These are phyloP conservation scores for Nyctereutes procyonoides DNA, from an alignment of 2,113 vertebrate genomes.

Conservation along the genomic window DNA sequence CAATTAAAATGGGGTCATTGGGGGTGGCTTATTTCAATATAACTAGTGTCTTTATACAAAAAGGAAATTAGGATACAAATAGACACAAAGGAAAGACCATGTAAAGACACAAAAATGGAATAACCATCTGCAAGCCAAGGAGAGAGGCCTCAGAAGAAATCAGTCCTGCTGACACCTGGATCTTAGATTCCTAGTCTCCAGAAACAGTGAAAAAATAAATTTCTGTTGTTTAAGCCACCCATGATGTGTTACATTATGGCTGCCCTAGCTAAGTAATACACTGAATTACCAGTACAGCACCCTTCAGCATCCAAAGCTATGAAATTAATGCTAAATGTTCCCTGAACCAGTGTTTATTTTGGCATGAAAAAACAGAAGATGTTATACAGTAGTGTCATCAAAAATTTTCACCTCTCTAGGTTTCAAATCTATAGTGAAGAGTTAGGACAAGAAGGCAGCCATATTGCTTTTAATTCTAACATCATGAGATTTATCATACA, in stretches of 20 bases:
- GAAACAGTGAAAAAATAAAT: neutral
- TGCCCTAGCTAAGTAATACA: neutral
- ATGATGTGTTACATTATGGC: neutral
- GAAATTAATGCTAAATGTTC: neutral
- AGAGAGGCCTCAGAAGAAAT: neutral
- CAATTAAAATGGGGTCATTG: neutral
- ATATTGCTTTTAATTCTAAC: neutral
- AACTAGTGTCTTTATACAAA: neutral
- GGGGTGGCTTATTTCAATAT: neutral
- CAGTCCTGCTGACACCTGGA: neutral
- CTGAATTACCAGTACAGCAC: neutral
- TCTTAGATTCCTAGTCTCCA: neutral
- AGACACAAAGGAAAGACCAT: neutral
- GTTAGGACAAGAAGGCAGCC: neutral
- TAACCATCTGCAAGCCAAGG: neutral
- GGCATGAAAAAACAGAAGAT: neutral
- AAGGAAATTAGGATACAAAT: neutral
- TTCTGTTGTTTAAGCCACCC: neutral
- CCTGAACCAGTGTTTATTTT: neutral
- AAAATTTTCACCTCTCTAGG: neutral
- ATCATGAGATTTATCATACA: neutral
- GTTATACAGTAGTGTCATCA: neutral
- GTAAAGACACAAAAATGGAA: neutral
- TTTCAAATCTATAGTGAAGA: neutral
- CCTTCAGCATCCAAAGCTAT: neutral